Conservation (phyloP, 2,888 invertebrate genomes). For the Eupithecia dodoneata region DNA sequence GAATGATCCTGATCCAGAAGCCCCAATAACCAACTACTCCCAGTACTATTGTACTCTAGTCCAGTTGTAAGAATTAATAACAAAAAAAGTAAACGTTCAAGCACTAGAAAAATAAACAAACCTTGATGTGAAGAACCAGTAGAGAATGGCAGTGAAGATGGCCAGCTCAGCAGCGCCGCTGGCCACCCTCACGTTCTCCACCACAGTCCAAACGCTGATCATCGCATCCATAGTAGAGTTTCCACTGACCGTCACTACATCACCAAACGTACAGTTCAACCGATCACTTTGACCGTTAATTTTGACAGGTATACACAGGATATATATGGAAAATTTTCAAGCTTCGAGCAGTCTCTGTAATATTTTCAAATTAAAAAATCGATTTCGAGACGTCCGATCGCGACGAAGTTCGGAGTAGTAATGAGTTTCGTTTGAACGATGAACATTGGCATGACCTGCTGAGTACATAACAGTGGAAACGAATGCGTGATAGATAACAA, state of each 20-base stretch:
- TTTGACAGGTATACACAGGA: conserved; percentile 53
- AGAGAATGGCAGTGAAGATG: conserved; percentile 85
- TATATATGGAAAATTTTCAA: conserved; percentile 31
- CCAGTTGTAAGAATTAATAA: no score
- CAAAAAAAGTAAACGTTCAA: neutral
- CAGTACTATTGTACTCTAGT: no score
- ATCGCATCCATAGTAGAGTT: conserved; percentile 75
- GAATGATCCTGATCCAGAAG: no score
- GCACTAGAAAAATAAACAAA: conserved; percentile 54
- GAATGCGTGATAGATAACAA: conserved; percentile 66
- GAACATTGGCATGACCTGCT: conserved; percentile 48
- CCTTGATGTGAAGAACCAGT: conserved; percentile 86
- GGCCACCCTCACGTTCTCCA: conserved; percentile 81
- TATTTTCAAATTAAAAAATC: conserved; percentile 31
- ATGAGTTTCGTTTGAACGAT: conserved; percentile 44
- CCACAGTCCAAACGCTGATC: conserved; percentile 78
- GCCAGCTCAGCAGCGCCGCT: conserved; percentile 85
- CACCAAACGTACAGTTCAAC: conserved; percentile 68
- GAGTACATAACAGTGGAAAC: conserved; percentile 45
- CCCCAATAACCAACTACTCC: no score
- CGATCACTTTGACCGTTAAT: conserved; percentile 62
- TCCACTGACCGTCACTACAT: conserved; percentile 65
- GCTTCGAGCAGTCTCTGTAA: conserved; percentile 37
- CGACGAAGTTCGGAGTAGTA: conserved; percentile 45
- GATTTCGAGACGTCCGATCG: conserved; percentile 48